Percentiles rank a stretch among this genome's conserved stretches.
phyloP scores from a whole-genome alignment of 23 tunicate genomes.

The Phallusia fumigata region DNA sequence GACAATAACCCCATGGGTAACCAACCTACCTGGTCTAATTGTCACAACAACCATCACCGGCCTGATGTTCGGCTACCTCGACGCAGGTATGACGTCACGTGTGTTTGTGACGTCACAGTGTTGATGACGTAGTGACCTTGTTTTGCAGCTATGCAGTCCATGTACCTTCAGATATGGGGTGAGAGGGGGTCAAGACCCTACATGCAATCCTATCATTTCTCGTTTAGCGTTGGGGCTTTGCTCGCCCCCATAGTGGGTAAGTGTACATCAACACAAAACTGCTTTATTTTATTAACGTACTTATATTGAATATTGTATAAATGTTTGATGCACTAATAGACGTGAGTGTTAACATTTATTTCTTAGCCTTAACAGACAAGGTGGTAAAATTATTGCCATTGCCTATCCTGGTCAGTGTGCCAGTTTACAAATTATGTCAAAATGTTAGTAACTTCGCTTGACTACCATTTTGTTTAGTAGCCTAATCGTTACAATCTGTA shows the following conservation, averaged over 20 bases:
- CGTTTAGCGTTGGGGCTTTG: constrained; percentile 84
- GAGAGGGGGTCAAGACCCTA: constrained; percentile 82
- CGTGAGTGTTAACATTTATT: too few relatives aligned
- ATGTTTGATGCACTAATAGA: too few relatives aligned
- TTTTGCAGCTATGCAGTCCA: constrained; percentile 48
- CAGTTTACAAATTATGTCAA: too few relatives aligned
- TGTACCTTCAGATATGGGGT: constrained; percentile 87
- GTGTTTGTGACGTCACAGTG: too few relatives aligned
- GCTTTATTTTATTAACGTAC: too few relatives aligned
- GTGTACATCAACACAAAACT: background rate
- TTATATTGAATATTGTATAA: too few relatives aligned
- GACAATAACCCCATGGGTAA: constrained; percentile 74
- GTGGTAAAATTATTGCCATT: too few relatives aligned
- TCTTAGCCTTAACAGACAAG: too few relatives aligned
- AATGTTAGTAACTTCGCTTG: too few relatives aligned
- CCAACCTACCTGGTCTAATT: constrained; percentile 54
- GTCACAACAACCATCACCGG: constrained; percentile 55
- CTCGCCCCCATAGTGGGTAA: constrained; percentile 83
- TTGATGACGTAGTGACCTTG: background rate
- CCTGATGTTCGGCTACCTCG: constrained; percentile 71
- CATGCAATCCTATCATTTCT: constrained; percentile 82
- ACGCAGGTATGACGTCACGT: constrained; percentile 46
- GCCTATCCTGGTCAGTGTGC: too few relatives aligned
- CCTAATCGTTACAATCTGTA: too few relatives aligned
- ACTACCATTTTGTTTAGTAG: too few relatives aligned